Base-by-base conservation (phyloP, 2,888 invertebrate genomes). In the Ochropleura leucogaster region DNA sequence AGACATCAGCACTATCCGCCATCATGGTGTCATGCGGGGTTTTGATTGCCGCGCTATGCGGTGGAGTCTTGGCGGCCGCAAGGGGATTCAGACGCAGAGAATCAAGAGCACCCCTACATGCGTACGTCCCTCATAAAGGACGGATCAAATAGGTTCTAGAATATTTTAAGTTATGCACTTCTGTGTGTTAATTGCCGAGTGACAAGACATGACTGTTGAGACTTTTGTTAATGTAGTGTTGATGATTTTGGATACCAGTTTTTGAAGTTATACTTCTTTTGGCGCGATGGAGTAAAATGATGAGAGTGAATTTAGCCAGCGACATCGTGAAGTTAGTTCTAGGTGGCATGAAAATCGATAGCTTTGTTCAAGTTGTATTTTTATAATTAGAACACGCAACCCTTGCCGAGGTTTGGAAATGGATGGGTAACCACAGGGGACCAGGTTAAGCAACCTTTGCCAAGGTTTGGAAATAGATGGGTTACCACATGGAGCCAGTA, bases 11-110 rank as follows among this genome's bases (percentile, higher is more conserved):
- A 0, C 95, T 98, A 57, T 97, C 98, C 18, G 97, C 98, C 14
- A 94, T 98, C 85, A 96, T 98, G 60, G 98, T 97, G 12, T 96
- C 97, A 0, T 97, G 97, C 74, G 98, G 98, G 12, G 96, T 98
- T n/a, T 89, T 98, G 20, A 95, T 98, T 79, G 98, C 98, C 62
- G 97, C 98, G 66, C 94, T 98, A 76, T 97, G 97, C 0, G 98
- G 98, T 12, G 97, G 98, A 0, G 96, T 98, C 44, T 95, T 98
- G 84, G 97, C 98, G 0, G 98, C 98, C 75, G 98, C 98, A 89
- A 97, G 98, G 18, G 97, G 98, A 80, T 97, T 98, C 93, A 96
- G 98, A 81, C 96, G 97, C 47, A 74, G 80, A 40, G 97, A 97
- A 80, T 93, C 94, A 44, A 94, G 93, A 73, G 92, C 95, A 8